Evolutionary conservation across 2,797 vertebrate species (phyloP).

Genomic region (Phataginus tricuspis): DNA sequence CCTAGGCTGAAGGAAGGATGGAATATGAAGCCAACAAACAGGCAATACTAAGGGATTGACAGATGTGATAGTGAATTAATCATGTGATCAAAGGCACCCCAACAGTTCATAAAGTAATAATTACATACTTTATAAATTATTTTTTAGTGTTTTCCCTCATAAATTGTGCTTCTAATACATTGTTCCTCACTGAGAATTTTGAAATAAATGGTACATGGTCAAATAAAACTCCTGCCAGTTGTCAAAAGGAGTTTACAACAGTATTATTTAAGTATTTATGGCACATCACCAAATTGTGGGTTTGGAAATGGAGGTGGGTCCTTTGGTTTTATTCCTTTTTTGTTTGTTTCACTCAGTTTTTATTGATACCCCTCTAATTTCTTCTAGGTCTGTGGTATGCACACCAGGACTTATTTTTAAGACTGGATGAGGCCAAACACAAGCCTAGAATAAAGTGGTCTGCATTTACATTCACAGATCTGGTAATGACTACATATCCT

Average conservation of each 20-base stretch:
- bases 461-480: not conserved
- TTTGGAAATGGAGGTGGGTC: not conserved
- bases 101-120: not conserved
- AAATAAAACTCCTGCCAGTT: not conserved
- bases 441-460: not conserved
- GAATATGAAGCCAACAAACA: not conserved
- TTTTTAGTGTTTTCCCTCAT: not conserved
- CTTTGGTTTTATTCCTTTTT: not conserved
- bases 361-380: not conserved
- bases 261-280: not conserved
- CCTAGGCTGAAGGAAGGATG: not conserved
- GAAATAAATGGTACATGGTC: not conserved
- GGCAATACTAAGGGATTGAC: not conserved
- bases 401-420: not conserved
- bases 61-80: not conserved
- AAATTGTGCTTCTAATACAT: not conserved
- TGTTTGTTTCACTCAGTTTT: not conserved
- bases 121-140: not conserved
- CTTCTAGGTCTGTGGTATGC: not conserved
- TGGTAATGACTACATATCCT: not conserved
- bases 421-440: not conserved
- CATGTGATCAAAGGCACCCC: not conserved
- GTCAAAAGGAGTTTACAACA: not conserved
- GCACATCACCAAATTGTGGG: not conserved
- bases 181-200: not conserved